Conservation (phyloP, 2,888 invertebrate genomes). For the Macrosiphum euphorbiae region DNA sequence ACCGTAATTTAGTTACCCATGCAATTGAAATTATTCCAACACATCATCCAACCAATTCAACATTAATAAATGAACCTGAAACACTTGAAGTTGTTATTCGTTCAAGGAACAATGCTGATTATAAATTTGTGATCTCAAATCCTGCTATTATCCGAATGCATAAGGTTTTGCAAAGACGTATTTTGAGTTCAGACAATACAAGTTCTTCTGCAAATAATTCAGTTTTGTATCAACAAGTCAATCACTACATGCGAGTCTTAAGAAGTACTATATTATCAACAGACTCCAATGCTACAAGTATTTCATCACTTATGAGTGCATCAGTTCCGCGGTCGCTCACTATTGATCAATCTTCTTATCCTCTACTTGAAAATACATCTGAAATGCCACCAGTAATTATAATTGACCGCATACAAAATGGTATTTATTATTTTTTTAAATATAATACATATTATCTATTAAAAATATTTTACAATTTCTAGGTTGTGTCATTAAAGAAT, state of each 20-base stretch:
- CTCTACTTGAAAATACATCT: too few relatives aligned
- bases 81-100: background rate
- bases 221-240: background rate
- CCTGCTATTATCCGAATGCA: conserved; percentile 6
- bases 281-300: background rate
- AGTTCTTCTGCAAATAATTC: background rate
- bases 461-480: background rate
- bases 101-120: background rate
- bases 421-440: background rate
- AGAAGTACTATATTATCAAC: background rate
- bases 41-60: background rate
- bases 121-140: background rate
- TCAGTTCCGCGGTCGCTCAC: background rate
- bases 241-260: background rate
- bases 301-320: background rate
- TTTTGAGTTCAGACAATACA: background rate
- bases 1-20: background rate
- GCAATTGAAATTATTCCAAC: background rate
- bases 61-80: background rate
- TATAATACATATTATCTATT: background rate
- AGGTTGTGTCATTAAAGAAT: background rate
- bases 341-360: background rate
- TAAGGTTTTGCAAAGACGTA: background rate
- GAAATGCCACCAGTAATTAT: background rate
- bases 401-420: conserved; percentile 2